Evolutionary conservation across 2,113 vertebrate species (phyloP).

Genomic region (Hydrochoerus hydrochaeris): DNA sequence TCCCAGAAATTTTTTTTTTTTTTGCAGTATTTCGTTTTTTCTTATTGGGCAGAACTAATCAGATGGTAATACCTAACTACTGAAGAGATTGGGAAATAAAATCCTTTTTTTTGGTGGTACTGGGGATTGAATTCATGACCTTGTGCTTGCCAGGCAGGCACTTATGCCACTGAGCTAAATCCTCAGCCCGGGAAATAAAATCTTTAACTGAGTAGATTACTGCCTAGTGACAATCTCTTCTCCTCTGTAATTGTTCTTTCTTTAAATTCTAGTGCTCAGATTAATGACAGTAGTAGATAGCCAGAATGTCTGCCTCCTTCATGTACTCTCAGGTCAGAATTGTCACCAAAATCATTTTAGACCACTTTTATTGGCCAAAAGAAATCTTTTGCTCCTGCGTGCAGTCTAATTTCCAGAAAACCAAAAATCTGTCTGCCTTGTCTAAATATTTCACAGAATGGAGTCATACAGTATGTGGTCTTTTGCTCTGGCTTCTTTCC

Average conservation of each 20-base stretch:
- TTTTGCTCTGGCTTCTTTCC: constrained; percentile 45
- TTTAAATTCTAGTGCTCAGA: constrained; percentile 36
- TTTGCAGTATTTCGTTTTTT: not conserved
- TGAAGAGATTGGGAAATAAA: not conserved
- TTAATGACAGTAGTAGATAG: constrained; percentile 17
- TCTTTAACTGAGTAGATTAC: constrained; percentile 40
- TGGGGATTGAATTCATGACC: too few relatives aligned
- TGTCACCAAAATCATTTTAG: constrained; percentile 44
- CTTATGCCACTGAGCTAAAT: too few relatives aligned
- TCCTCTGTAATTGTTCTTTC: not conserved
- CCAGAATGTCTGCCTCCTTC: not conserved
- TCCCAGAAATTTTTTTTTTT: constrained; percentile 11
- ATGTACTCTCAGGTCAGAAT: not conserved
- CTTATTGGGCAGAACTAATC: not conserved
- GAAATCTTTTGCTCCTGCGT: not conserved
- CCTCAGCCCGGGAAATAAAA: constrained; percentile 37
- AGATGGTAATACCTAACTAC: not conserved
- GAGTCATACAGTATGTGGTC: not conserved
- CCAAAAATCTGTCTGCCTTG: constrained; percentile 35
- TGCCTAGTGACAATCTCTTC: not conserved
- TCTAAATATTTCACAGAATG: constrained; percentile 20
- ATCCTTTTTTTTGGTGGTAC: too few relatives aligned
- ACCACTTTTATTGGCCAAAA: constrained; percentile 8
- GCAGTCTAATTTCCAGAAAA: not conserved
- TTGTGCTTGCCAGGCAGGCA: too few relatives aligned